phyloP scores from a whole-genome alignment of 2,113 vertebrate species.

The Campylorhamphus procurvoides region DNA sequence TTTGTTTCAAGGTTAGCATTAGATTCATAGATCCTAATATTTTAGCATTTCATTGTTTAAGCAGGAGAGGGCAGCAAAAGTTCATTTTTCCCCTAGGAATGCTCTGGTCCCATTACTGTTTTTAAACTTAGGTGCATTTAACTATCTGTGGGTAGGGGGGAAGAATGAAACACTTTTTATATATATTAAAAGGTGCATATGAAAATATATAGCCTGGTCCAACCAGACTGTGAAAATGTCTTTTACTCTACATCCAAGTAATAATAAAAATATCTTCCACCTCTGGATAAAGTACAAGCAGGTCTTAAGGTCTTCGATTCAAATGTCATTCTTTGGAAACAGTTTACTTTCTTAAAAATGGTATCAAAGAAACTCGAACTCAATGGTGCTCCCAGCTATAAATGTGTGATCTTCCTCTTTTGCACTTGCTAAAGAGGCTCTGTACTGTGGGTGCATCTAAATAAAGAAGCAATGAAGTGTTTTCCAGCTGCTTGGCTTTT shows the following conservation, averaged over 20 bases:
- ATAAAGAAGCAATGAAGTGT: conserved; percentile 79
- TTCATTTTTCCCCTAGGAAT: conserved; percentile 73
- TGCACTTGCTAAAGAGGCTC: conserved; percentile 66
- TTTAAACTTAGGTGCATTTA: conserved; percentile 56
- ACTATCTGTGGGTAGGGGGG: conserved; percentile 52
- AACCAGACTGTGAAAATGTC: conserved; percentile 66
- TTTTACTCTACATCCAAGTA: conserved; percentile 65
- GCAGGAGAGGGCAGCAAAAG: conserved; percentile 82
- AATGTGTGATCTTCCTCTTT: conserved; percentile 72
- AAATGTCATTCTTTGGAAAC: conserved; percentile 71
- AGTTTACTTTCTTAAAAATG: conserved; percentile 69
- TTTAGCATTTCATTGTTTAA: conserved; percentile 77
- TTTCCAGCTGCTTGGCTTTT: conserved; percentile 66
- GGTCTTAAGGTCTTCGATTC: conserved; percentile 66
- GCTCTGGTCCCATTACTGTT: conserved; percentile 58
- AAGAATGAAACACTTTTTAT: conserved; percentile 64
- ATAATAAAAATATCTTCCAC: conserved; percentile 53
- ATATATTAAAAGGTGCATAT: conserved; percentile 72
- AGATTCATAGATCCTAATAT: conserved; percentile 64
- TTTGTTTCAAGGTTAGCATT: conserved; percentile 64
- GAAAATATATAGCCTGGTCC: conserved; percentile 66
- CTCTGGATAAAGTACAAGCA: conserved; percentile 54
- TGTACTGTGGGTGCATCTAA: conserved; percentile 75
- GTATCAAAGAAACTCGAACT: conserved; percentile 61
- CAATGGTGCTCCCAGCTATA: conserved; percentile 72